These are phyloP conservation scores for Tachypleus tridentatus DNA, from an alignment of 1,140 invertebrate genomes.

Conservation along the genomic window DNA sequence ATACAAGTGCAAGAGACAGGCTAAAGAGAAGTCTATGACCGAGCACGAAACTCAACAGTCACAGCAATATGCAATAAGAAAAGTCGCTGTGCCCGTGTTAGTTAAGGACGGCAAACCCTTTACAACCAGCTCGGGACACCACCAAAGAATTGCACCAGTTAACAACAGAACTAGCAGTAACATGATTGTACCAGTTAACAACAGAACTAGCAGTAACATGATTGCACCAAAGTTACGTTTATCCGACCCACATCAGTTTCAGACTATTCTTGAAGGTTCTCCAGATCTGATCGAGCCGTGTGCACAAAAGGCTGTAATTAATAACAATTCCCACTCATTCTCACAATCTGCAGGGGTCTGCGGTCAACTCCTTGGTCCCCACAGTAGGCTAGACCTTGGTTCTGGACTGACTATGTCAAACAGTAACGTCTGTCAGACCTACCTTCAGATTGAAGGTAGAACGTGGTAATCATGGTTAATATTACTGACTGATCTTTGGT, in stretches of 20 bases:
- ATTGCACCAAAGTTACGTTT: neutral
- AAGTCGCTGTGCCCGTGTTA: slow-evolving; percentile 82
- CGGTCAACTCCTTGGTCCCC: neutral
- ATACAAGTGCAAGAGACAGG: slow-evolving; percentile 49
- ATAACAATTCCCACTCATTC: neutral
- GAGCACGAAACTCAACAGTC: slow-evolving; percentile 39
- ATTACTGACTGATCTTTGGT: too few relatives aligned
- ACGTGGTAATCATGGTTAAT: neutral
- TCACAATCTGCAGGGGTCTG: neutral
- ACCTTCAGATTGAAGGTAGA: neutral
- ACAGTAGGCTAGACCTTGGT: neutral
- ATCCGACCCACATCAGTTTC: neutral
- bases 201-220: neutral
- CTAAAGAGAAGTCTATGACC: slow-evolving; percentile 44
- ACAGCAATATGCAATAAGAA: slow-evolving; percentile 39
- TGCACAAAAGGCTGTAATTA: too few relatives aligned
- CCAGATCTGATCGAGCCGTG: too few relatives aligned
- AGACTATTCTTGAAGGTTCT: neutral
- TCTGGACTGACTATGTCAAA: slow-evolving; percentile 30
- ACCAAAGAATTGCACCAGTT: neutral
- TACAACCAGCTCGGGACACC: too few relatives aligned
- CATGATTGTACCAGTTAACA: neutral
- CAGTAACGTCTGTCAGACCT: slow-evolving; percentile 36
- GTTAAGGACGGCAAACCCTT: slow-evolving; percentile 90
- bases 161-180: neutral